phyloP scores from a whole-genome alignment of 2,797 vertebrate genomes.

The Micrastur ruficollis region DNA sequence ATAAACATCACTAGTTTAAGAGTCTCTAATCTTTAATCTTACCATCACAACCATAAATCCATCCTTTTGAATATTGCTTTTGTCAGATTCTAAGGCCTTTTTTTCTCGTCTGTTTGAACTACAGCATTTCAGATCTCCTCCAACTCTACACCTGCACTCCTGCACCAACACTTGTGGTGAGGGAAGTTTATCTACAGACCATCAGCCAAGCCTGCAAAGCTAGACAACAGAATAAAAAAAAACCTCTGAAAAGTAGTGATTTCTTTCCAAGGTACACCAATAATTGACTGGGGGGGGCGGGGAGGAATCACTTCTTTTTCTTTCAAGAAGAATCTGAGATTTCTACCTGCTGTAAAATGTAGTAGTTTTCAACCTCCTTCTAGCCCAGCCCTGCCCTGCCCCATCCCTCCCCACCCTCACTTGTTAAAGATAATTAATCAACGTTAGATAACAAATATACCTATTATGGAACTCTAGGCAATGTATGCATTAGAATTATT shows the following conservation, averaged over 20 bases:
- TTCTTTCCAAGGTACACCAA: neutral
- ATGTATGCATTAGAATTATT: neutral
- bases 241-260: neutral
- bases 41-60: neutral
- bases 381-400: accelerated
- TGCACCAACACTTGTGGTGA: neutral
- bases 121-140: neutral
- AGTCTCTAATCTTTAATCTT: neutral
- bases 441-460: neutral
- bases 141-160: neutral
- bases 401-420: too few relatives aligned
- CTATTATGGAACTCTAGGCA: neutral
- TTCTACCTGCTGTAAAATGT: neutral
- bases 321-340: neutral
- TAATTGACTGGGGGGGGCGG: neutral
- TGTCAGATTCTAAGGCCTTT: neutral
- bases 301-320: neutral
- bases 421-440: neutral
- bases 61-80: neutral
- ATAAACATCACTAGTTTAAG: neutral
- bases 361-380: neutral
- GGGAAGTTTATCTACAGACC: neutral
- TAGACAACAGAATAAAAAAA: neutral
- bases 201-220: neutral
- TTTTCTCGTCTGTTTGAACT: neutral